phyloP scores from a whole-genome alignment of 2,888 invertebrate species.

The Deilephila porcellus region DNA sequence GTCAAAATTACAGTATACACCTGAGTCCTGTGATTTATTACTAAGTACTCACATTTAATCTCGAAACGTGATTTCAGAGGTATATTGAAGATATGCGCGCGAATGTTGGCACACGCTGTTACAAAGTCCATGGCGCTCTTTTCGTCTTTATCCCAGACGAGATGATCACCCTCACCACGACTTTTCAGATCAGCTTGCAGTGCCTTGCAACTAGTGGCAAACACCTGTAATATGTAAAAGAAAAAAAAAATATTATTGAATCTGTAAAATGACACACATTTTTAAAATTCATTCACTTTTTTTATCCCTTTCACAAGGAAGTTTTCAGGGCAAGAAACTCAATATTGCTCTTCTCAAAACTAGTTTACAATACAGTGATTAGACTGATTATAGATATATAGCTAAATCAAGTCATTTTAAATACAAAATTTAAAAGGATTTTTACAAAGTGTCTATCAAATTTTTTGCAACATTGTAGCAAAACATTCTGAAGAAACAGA shows the following conservation, averaged over 20 bases:
- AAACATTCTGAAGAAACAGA: no score
- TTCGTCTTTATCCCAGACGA: constrained; percentile 99
- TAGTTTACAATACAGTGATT: no score
- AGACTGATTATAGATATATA: no score
- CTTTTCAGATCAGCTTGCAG: constrained; percentile 86
- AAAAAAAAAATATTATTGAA: not conserved
- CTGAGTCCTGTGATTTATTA: not conserved
- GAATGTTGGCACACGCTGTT: constrained; percentile 96
- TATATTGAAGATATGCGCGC: constrained; percentile 96
- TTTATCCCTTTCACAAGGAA: no score
- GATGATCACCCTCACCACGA: constrained; percentile 86
- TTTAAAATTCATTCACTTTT: no score
- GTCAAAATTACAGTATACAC: not conserved
- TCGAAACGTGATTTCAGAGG: constrained; percentile 94
- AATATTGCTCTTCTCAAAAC: no score
- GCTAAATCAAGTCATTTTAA: no score
- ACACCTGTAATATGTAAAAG: constrained; percentile 76
- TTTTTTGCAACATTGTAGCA: no score
- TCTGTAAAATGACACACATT: no score
- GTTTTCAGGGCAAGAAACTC: no score
- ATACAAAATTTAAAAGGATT: no score
- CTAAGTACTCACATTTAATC: constrained; percentile 91
- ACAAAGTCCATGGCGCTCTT: constrained; percentile 97
- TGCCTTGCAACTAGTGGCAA: constrained; percentile 87
- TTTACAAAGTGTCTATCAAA: no score